These are phyloP conservation scores for Huso huso DNA, from an alignment of 2,797 vertebrate species.

Conservation along the genomic window DNA sequence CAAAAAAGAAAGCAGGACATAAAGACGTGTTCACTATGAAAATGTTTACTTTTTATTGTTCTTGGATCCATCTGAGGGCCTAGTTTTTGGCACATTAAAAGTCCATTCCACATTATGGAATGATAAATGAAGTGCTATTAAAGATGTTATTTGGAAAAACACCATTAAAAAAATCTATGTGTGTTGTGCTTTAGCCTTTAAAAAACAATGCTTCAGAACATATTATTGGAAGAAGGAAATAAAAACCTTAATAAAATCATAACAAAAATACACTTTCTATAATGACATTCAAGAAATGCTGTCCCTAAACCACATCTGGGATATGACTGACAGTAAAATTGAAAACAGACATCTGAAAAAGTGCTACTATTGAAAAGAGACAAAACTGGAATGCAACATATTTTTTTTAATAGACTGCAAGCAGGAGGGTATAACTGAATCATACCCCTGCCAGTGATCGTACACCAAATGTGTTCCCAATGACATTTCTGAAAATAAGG, in stretches of 20 bases:
- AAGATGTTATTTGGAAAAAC: too few relatives aligned
- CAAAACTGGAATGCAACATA: constrained; percentile 12
- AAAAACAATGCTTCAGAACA: too few relatives aligned
- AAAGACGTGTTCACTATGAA: too few relatives aligned
- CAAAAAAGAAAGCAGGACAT: too few relatives aligned
- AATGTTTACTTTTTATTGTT: too few relatives aligned
- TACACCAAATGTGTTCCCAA: too few relatives aligned
- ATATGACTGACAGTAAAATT: neutral
- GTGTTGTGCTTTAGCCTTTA: too few relatives aligned
- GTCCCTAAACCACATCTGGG: neutral
- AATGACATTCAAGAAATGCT: neutral
- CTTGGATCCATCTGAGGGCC: too few relatives aligned
- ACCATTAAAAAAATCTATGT: neutral
- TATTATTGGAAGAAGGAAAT: neutral
- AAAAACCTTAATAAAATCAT: neutral
- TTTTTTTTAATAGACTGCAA: constrained; percentile 15
- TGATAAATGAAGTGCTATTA: too few relatives aligned
- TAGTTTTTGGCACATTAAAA: too few relatives aligned
- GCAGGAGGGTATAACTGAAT: constrained; percentile 10
- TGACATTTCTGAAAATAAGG: too few relatives aligned
- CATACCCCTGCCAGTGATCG: constrained; percentile 5
- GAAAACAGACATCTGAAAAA: constrained; percentile 1
- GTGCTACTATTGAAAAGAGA: neutral
- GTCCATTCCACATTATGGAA: too few relatives aligned
- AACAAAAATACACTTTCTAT: neutral